These are phyloP conservation scores for Apeira syringaria DNA, from an alignment of 2,888 invertebrate genomes.

Conservation along the genomic window DNA sequence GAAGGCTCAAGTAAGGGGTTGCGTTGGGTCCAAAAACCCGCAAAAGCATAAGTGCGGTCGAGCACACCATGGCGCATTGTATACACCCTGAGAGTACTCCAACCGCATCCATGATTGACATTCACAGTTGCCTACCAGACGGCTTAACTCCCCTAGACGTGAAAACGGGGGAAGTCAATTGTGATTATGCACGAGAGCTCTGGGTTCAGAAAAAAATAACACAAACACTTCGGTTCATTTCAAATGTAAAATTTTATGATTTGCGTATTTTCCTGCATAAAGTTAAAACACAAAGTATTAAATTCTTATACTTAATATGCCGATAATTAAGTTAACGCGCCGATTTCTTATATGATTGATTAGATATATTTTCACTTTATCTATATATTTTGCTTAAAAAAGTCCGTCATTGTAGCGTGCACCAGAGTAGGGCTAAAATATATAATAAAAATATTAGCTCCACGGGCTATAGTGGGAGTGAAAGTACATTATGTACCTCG, in stretches of 20 bases:
- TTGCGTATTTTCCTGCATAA: no score
- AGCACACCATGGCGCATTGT: conserved; percentile 70
- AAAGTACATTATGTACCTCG: no score
- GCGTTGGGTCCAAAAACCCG: conserved; percentile 23
- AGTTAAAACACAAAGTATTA: no score
- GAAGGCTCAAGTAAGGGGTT: conserved; percentile 3
- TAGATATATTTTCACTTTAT: no score
- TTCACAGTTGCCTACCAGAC: conserved; percentile 51
- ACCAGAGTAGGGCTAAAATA: no score
- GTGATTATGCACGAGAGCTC: conserved; percentile 33
- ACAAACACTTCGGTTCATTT: neutral
- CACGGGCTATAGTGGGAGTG: no score
- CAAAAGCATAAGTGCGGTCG: conserved; percentile 44
- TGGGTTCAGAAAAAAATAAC: conserved; percentile 14
- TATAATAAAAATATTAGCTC: no score
- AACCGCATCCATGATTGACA: conserved; percentile 63
- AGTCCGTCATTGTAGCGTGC: no score
- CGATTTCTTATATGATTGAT: no score
- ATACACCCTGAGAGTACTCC: conserved; percentile 64
- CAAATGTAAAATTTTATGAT: neutral
- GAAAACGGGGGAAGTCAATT: conserved; percentile 38
- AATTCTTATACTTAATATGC: no score
- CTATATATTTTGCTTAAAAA: no score
- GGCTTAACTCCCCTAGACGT: conserved; percentile 53
- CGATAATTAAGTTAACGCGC: no score